Conservation (phyloP, 2,888 invertebrate species). For the Andrena bucephala region DNA sequence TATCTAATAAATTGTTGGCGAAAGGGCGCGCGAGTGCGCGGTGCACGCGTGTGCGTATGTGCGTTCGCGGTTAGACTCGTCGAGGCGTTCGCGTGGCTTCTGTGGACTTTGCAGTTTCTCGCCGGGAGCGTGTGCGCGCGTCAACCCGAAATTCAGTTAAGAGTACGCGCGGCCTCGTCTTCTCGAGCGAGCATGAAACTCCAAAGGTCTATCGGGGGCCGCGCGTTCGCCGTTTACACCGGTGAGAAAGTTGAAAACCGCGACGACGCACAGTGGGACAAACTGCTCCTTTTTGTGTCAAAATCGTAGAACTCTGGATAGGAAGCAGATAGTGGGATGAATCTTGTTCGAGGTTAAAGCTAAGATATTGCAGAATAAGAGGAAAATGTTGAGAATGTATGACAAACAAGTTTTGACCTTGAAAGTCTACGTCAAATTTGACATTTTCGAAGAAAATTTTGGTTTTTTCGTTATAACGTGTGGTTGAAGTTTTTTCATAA, state of each 20-base stretch:
- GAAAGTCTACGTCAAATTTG: too few species aligned
- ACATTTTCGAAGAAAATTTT: too few species aligned
- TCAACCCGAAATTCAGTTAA: conserved; percentile 35
- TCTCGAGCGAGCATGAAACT: neutral
- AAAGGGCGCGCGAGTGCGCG: conserved; percentile 59
- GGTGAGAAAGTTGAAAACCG: neutral
- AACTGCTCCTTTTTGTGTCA: too few species aligned
- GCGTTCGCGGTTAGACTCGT: conserved; percentile 80
- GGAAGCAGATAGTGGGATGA: too few species aligned
- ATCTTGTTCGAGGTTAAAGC: too few species aligned
- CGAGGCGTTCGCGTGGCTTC: conserved; percentile 72
- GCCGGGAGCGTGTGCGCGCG: neutral
- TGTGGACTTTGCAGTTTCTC: conserved; percentile 60
- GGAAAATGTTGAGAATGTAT: too few species aligned
- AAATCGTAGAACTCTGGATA: too few species aligned
- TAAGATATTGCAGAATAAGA: too few species aligned
- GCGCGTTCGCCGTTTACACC: neutral
- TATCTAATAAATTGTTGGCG: conserved; percentile 83
- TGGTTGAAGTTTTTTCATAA: too few species aligned
- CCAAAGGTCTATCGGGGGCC: neutral
- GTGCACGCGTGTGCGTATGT: conserved; percentile 76
- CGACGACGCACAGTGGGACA: too few species aligned
- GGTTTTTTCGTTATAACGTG: too few species aligned
- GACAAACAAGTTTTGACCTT: too few species aligned
- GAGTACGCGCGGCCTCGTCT: neutral